These are phyloP conservation scores for Bombylius major DNA, from an alignment of 2,888 invertebrate genomes.

Conservation along the genomic window DNA sequence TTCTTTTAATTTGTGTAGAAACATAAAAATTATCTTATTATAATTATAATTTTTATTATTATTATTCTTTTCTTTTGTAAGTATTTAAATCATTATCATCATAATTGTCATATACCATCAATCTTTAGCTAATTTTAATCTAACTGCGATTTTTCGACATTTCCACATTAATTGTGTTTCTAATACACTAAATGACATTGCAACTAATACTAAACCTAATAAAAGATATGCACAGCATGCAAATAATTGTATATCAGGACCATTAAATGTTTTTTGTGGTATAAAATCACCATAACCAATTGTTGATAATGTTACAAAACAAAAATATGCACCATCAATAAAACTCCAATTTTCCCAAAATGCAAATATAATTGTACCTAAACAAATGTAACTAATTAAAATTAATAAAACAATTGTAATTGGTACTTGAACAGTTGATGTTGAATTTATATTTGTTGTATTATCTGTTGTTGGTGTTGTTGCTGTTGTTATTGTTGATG, in stretches of 20 bases:
- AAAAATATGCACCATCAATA: constrained; percentile 71
- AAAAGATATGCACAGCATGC: constrained; percentile 70
- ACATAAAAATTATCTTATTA: too few species aligned
- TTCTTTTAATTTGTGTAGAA: too few species aligned
- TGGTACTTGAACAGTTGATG: constrained; percentile 41
- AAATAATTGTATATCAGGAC: constrained; percentile 50
- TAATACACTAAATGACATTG: constrained; percentile 72
- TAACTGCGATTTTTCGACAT: constrained; percentile 57
- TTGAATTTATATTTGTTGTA: background rate
- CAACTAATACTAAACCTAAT: constrained; percentile 65
- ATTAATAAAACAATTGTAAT: constrained; percentile 51
- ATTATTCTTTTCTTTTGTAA: too few species aligned
- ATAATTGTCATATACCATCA: constrained; percentile 21
- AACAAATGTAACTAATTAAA: constrained; percentile 57
- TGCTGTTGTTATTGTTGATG: background rate
- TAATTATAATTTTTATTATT: too few species aligned
- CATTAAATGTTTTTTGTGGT: constrained; percentile 40
- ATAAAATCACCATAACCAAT: constrained; percentile 71
- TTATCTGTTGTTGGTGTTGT: background rate
- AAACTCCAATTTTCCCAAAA: constrained; percentile 72
- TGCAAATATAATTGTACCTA: constrained; percentile 65
- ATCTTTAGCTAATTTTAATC: constrained; percentile 52
- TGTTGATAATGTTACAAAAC: constrained; percentile 71
- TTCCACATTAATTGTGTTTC: constrained; percentile 67
- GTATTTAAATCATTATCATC: too few species aligned